These are phyloP conservation scores for Gymnothorax javanicus DNA, from an alignment of 2,797 vertebrate genomes.

Conservation along the genomic window DNA sequence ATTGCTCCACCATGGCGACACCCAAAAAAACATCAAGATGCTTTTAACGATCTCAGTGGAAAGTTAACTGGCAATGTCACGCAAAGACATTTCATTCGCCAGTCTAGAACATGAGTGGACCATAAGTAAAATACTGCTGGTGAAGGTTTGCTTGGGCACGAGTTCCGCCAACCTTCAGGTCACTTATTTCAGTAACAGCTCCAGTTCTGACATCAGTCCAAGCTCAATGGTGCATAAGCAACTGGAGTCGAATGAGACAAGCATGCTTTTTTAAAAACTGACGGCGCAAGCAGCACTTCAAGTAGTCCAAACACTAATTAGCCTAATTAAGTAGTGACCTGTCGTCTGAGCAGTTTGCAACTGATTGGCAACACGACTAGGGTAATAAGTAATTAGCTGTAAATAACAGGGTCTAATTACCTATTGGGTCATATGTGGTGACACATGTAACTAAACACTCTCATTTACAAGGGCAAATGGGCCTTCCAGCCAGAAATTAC, in stretches of 20 bases:
- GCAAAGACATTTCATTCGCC: no score
- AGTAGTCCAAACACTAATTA: slow-evolving; percentile 51
- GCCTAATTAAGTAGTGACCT: slow-evolving; percentile 46
- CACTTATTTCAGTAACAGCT: not conserved
- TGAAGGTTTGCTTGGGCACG: not conserved
- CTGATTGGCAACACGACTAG: slow-evolving; percentile 48
- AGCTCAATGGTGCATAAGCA: not conserved
- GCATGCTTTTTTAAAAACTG: not conserved
- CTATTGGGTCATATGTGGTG: not conserved
- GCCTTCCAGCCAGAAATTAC: no score
- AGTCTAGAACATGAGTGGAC: not conserved
- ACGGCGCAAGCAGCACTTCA: not conserved
- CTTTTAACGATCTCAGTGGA: no score
- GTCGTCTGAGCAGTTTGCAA: slow-evolving; percentile 30
- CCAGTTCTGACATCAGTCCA: not conserved
- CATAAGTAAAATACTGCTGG: not conserved
- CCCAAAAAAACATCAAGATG: no score
- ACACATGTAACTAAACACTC: no score
- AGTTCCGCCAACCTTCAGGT: not conserved
- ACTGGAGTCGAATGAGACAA: not conserved
- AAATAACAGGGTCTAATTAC: slow-evolving; percentile 12
- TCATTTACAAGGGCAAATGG: no score
- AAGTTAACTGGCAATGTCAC: no score
- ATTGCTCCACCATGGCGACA: no score
- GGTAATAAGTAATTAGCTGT: slow-evolving; percentile 6